These are phyloP conservation scores for Meloidogyne exigua DNA, from an alignment of 1,140 invertebrate species.

Conservation along the genomic window DNA sequence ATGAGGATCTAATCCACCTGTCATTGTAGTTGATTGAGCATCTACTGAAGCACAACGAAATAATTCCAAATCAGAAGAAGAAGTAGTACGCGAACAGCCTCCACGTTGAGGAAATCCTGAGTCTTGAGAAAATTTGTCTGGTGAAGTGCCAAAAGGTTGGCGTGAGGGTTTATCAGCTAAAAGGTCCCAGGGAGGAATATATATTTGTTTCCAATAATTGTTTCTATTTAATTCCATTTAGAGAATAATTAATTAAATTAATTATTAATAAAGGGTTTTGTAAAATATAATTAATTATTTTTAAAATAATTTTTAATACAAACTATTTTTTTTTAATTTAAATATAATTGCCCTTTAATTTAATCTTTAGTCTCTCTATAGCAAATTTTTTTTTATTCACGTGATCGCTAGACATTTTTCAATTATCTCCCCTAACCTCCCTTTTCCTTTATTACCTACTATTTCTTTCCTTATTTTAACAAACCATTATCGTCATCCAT, in stretches of 20 bases:
- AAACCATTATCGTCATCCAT: slow-evolving; percentile 26
- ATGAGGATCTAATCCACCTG: slow-evolving; percentile 4
- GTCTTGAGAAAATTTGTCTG: slow-evolving; percentile 13
- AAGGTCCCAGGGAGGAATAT: background rate
- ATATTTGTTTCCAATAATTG: slow-evolving; percentile 1
- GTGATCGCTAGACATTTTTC: background rate
- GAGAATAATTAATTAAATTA: background rate
- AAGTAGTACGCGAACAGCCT: slow-evolving; percentile 26
- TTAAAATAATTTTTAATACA: background rate
- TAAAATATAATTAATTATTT: too few relatives aligned
- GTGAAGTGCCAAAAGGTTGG: background rate
- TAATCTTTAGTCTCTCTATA: background rate
- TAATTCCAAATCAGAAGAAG: slow-evolving; percentile 31
- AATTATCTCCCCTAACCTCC: too few relatives aligned
- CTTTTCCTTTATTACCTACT: background rate
- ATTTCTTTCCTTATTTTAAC: background rate
- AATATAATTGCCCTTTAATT: background rate
- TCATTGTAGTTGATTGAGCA: slow-evolving; percentile 40
- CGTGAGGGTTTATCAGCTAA: background rate
- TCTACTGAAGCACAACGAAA: slow-evolving; percentile 64
- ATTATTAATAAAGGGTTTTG: too few relatives aligned
- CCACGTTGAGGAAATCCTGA: slow-evolving; percentile 22
- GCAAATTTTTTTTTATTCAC: background rate
- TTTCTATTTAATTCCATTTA: background rate
- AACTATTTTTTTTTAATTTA: background rate